These are phyloP conservation scores for Pollenia labialis DNA, from an alignment of 2,888 invertebrate species.

Conservation along the genomic window DNA sequence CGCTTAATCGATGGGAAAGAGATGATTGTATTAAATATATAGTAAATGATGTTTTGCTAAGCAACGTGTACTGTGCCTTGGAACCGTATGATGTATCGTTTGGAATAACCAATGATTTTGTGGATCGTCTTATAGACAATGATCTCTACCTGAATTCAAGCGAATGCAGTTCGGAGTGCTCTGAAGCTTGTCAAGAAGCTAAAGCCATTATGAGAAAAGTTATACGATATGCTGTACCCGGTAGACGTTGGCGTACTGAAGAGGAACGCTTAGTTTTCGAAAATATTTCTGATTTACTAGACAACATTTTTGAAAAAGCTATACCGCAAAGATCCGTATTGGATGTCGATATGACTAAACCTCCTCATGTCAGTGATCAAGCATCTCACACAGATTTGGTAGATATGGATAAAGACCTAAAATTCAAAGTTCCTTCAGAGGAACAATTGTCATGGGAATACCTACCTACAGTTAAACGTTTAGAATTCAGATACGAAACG, in stretches of 20 bases:
- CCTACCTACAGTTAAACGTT: background rate
- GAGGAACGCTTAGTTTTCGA: slow-evolving; percentile 77
- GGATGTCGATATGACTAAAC: slow-evolving; percentile 28
- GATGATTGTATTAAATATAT: slow-evolving; percentile 74
- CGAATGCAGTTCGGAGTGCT: slow-evolving; percentile 72
- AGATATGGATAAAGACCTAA: background rate
- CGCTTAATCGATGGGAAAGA: slow-evolving; percentile 74
- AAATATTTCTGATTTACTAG: slow-evolving; percentile 76
- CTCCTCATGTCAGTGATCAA: background rate
- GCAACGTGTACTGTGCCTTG: slow-evolving; percentile 83
- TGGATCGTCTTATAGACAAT: slow-evolving; percentile 79
- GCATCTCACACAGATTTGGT: slow-evolving; percentile 43
- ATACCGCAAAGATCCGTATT: slow-evolving; percentile 5
- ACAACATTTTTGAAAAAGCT: slow-evolving; percentile 75
- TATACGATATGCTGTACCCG: slow-evolving; percentile 78
- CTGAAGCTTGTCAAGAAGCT: slow-evolving; percentile 74
- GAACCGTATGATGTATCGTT: slow-evolving; percentile 77
- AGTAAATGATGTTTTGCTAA: slow-evolving; percentile 83
- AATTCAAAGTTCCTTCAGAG: background rate
- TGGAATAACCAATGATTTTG: slow-evolving; percentile 75
- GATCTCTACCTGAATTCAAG: slow-evolving; percentile 77
- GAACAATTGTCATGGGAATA: background rate
- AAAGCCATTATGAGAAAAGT: slow-evolving; percentile 79
- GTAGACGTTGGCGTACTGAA: slow-evolving; percentile 78
- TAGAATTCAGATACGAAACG: background rate